Evolutionary conservation across 1,140 invertebrate genomes (phyloP).

Genomic region (Neodiprion lecontei): DNA sequence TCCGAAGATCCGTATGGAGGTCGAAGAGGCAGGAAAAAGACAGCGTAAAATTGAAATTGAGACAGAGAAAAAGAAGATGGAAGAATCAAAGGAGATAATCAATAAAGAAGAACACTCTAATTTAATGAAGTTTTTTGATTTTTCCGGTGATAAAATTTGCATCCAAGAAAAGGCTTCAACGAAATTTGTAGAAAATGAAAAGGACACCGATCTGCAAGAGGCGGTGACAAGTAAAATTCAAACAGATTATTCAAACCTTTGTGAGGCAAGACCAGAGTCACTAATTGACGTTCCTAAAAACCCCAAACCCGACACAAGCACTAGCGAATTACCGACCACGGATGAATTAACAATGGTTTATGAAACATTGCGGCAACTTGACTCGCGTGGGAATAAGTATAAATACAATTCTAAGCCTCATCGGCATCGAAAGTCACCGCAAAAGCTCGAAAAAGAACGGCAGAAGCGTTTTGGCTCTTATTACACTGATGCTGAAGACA

Average conservation of each 20-base stretch:
- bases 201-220: not conserved
- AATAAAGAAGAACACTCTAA: not conserved
- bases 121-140: not conserved
- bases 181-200: not conserved
- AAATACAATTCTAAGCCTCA: not conserved
- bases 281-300: too few relatives aligned
- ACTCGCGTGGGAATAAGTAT: too few relatives aligned
- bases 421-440: not conserved
- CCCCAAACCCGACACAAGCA: too few relatives aligned
- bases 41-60: too few relatives aligned
- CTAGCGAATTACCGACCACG: too few relatives aligned
- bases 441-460: not conserved
- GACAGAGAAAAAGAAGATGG: not conserved
- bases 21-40: too few relatives aligned
- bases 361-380: too few relatives aligned
- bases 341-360: too few relatives aligned
- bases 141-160: not conserved
- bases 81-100: not conserved
- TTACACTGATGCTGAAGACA: not conserved
- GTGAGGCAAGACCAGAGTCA: too few relatives aligned
- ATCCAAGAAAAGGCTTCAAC: not conserved
- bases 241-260: not conserved
- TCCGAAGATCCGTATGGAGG: too few relatives aligned
- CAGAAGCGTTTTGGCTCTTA: not conserved
- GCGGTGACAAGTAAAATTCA: not conserved